Conservation (phyloP, 1,140 invertebrate genomes). For the Sycobia sp. region DNA sequence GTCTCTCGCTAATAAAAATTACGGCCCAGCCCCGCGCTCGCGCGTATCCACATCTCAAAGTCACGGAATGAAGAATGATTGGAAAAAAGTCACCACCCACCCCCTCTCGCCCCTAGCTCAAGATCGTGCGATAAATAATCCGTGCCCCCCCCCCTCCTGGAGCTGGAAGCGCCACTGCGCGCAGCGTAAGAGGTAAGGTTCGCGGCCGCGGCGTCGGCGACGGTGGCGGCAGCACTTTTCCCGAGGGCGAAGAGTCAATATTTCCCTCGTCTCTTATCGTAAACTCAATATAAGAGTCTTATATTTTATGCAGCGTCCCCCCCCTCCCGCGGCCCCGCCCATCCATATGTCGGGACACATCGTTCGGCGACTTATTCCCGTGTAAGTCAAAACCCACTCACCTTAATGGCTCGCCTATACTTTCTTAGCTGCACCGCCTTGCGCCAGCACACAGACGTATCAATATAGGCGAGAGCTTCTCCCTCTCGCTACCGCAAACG, state of each 20-base stretch:
- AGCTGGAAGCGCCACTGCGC: no score
- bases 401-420: slow-evolving; percentile 50
- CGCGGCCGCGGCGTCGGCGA: not conserved
- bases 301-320: slow-evolving; percentile 55
- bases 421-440: not conserved
- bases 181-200: not conserved
- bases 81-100: slow-evolving; percentile 26
- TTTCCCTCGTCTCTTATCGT: slow-evolving; percentile 37
- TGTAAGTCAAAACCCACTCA: slow-evolving; percentile 59
- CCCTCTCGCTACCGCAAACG: not conserved
- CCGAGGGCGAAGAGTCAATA: slow-evolving; percentile 34
- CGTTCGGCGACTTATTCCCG: slow-evolving; percentile 40
- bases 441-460: slow-evolving; percentile 12
- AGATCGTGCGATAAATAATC: slow-evolving; percentile 29
- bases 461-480: slow-evolving; percentile 32
- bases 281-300: slow-evolving; percentile 40
- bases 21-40: not conserved
- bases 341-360: slow-evolving; percentile 56
- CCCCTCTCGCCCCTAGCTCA: slow-evolving; percentile 20
- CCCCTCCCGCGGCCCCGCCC: slow-evolving; percentile 5
- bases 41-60: slow-evolving; percentile 2
- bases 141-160: no score
- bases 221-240: slow-evolving; percentile 8
- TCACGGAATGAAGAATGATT: slow-evolving; percentile 25
- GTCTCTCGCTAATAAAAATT: not conserved